Evolutionary conservation across 2,888 invertebrate species (phyloP).

Genomic region (Stenchaetothrips biformis): DNA sequence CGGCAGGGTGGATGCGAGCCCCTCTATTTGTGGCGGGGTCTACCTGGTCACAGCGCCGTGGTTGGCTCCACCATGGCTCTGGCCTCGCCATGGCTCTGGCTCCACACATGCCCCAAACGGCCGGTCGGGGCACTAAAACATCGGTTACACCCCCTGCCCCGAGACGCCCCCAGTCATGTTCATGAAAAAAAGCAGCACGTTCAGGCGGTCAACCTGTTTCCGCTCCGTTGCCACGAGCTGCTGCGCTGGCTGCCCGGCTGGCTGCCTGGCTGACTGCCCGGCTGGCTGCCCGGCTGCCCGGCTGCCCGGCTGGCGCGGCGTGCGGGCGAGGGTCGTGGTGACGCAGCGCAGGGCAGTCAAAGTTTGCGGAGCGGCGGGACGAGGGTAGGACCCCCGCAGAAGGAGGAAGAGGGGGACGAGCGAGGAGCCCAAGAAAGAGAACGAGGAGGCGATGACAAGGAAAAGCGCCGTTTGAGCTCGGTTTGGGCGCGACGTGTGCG

Average conservation of each 20-base stretch:
- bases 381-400: too few species aligned
- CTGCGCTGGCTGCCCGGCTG: background rate
- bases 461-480: too few species aligned
- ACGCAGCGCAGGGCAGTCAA: too few species aligned
- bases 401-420: too few species aligned
- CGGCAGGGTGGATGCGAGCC: too few species aligned
- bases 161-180: background rate
- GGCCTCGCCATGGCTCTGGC: background rate
- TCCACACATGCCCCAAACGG: conserved; percentile 20
- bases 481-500: too few species aligned
- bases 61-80: too few species aligned
- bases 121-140: conserved; percentile 6
- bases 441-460: too few species aligned
- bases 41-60: too few species aligned
- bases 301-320: background rate
- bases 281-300: background rate
- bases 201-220: conserved; percentile 11
- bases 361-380: too few species aligned
- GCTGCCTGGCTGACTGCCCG: background rate
- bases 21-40: too few species aligned
- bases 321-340: background rate
- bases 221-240: background rate
- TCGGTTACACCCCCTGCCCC: background rate
- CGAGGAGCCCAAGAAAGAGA: too few species aligned
- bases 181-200: conserved; percentile 5